Evolutionary conservation across 2,888 invertebrate species (phyloP).

Genomic region (Periphyllus acericola): DNA sequence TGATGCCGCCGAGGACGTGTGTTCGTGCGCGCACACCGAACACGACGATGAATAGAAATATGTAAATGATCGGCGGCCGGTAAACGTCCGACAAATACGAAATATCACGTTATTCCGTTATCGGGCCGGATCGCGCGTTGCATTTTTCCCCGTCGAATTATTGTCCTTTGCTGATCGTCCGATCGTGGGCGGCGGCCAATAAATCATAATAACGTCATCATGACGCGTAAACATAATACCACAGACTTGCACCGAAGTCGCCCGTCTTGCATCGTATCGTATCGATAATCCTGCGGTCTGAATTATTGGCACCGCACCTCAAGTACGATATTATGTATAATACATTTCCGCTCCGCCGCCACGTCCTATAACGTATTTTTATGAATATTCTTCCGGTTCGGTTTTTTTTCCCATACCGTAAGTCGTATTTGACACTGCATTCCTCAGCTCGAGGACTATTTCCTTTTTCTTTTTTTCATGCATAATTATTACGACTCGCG

Average conservation of each 20-base stretch:
- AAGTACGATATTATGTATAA: too few relatives aligned
- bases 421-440: too few relatives aligned
- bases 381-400: too few relatives aligned
- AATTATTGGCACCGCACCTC: too few relatives aligned
- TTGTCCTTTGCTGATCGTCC: background rate
- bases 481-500: too few relatives aligned
- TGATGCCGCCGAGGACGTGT: background rate
- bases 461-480: too few relatives aligned
- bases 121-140: conserved; percentile 14
- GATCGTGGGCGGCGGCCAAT: background rate
- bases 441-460: too few relatives aligned
- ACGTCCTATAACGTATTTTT: too few relatives aligned
- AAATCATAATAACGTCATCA: background rate
- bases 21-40: background rate
- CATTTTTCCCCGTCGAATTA: background rate
- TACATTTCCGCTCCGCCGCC: too few relatives aligned
- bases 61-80: conserved; percentile 1
- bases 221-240: background rate
- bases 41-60: conserved; percentile 2
- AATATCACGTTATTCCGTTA: conserved; percentile 43
- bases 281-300: background rate
- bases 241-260: background rate
- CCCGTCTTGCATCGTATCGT: background rate
- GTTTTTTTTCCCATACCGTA: too few relatives aligned
- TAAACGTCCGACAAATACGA: conserved; percentile 28